These are phyloP conservation scores for Poeciliopsis occidentalis DNA, from an alignment of 2,113 vertebrate species.

Conservation along the genomic window DNA sequence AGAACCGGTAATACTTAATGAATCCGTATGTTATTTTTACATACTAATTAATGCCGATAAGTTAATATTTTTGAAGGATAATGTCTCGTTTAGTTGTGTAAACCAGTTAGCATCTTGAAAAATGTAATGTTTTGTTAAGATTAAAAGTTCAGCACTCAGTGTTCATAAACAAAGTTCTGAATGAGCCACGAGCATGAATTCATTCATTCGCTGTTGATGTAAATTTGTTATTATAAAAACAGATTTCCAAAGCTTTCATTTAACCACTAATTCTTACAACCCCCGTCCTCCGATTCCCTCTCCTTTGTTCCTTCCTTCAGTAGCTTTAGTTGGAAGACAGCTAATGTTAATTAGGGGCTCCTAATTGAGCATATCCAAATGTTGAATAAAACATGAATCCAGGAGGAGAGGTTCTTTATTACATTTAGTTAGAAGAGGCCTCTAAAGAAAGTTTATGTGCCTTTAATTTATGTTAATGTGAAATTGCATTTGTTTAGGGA, in stretches of 20 bases:
- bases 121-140: not conserved
- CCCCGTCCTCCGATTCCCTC: slow-evolving; percentile 18
- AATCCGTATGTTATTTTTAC: no score
- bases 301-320: slow-evolving; percentile 5
- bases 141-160: not conserved
- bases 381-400: slow-evolving; percentile 73
- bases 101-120: not conserved
- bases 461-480: slow-evolving; percentile 70
- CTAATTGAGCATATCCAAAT: slow-evolving; percentile 74
- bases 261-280: not conserved
- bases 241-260: not conserved
- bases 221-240: not conserved
- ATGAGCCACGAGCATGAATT: not conserved
- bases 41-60: no score
- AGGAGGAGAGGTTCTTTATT: slow-evolving; percentile 60
- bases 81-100: not conserved
- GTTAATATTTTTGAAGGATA: no score
- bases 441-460: slow-evolving; percentile 69
- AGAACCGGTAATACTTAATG: no score
- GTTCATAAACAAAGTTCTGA: not conserved
- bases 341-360: slow-evolving; percentile 60
- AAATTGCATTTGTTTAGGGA: slow-evolving; percentile 43
- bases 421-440: slow-evolving; percentile 44
- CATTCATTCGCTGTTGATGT: not conserved
- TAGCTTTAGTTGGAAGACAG: slow-evolving; percentile 37